Evolutionary conservation across 2,113 vertebrate species (phyloP).

Genomic region (Lamprotornis superbus): DNA sequence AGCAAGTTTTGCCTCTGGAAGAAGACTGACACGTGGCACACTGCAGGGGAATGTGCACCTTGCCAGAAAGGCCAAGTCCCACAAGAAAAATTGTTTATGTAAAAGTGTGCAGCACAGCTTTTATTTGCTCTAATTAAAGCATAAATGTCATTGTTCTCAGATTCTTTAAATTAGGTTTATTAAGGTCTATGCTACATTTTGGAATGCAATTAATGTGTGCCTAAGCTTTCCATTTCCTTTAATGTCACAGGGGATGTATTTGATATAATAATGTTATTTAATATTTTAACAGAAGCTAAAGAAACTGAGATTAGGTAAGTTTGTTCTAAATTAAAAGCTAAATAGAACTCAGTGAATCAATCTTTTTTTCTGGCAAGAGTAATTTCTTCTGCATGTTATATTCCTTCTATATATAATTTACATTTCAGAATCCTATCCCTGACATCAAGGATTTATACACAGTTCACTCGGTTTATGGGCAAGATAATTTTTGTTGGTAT

Average conservation of each 20-base stretch:
- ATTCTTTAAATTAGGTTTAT: conserved; percentile 20
- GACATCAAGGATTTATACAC: neutral
- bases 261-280: conserved; percentile 12
- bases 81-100: neutral
- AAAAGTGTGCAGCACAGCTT: neutral
- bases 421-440: neutral
- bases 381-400: neutral
- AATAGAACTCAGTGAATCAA: conserved; percentile 3
- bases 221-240: conserved; percentile 17
- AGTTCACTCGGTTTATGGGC: neutral
- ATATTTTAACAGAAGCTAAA: conserved; percentile 28
- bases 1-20: neutral
- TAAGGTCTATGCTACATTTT: neutral
- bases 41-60: neutral
- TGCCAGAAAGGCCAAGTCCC: neutral
- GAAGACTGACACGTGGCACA: neutral
- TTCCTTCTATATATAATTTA: neutral
- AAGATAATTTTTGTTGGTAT: neutral
- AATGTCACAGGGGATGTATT: conserved; percentile 9
- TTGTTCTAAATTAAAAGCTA: conserved; percentile 43
- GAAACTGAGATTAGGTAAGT: neutral
- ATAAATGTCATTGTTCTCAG: neutral
- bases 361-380: neutral
- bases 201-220: neutral
- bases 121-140: conserved; percentile 38